These are phyloP conservation scores for Helicorthomorpha holstii DNA, from an alignment of 1,140 invertebrate species.

Conservation along the genomic window DNA sequence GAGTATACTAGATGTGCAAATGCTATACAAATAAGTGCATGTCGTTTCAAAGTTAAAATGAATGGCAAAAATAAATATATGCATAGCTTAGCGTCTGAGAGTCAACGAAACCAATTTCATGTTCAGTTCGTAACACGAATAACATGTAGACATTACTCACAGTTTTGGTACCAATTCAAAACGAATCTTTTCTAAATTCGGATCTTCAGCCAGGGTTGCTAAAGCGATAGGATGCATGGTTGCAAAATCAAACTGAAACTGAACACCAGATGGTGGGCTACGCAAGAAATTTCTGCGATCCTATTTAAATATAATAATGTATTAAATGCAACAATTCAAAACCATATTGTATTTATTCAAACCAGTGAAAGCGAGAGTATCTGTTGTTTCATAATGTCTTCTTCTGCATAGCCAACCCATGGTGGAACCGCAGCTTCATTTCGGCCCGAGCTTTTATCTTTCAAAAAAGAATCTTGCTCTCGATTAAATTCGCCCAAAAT, in stretches of 20 bases:
- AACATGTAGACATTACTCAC: no score
- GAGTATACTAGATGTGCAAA: no score
- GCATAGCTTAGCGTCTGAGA: no score
- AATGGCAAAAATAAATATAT: no score
- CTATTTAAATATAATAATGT: constrained; percentile 31
- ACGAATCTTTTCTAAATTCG: constrained; percentile 91
- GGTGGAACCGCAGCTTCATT: constrained; percentile 64
- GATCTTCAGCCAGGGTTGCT: constrained; percentile 84
- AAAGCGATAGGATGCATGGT: constrained; percentile 75
- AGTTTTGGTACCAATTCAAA: constrained; percentile 97
- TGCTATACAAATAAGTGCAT: no score
- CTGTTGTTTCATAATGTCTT: constrained; percentile 78
- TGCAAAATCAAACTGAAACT: constrained; percentile 91
- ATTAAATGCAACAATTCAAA: neutral
- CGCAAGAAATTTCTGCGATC: constrained; percentile 94
- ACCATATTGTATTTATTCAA: constrained; percentile 15
- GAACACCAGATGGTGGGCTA: constrained; percentile 82
- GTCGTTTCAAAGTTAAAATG: no score
- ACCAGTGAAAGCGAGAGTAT: constrained; percentile 80
- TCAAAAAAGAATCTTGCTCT: constrained; percentile 88
- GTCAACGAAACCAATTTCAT: no score
- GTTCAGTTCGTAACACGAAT: no score
- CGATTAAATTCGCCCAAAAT: constrained; percentile 88
- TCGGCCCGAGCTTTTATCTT: constrained; percentile 52
- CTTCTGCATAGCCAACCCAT: constrained; percentile 78